phyloP scores from a whole-genome alignment of 2,113 vertebrate genomes.

The Syrmaticus mikado region DNA sequence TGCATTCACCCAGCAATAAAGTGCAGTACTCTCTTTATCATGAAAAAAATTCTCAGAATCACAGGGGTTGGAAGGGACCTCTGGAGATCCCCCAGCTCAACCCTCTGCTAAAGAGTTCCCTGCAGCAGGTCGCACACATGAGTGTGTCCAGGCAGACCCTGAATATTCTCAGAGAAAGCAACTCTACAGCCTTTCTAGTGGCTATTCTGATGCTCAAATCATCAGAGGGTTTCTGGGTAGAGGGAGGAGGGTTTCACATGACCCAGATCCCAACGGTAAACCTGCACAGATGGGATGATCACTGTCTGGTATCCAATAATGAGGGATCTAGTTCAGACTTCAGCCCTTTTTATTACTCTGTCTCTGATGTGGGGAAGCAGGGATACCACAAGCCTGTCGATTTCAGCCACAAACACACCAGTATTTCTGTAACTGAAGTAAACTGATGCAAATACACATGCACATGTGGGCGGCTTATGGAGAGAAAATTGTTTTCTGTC shows the following conservation, averaged over 20 bases:
- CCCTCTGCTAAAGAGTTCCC: too few species aligned
- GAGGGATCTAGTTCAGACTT: background rate
- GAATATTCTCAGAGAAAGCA: too few species aligned
- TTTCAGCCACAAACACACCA: background rate
- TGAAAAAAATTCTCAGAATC: background rate
- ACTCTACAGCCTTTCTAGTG: too few species aligned
- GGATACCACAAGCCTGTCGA: background rate
- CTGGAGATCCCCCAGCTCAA: too few species aligned
- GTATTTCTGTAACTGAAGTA: background rate
- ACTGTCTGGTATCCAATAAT: background rate
- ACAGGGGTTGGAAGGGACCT: too few species aligned
- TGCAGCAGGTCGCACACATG: too few species aligned
- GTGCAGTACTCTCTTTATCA: background rate
- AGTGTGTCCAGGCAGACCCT: too few species aligned
- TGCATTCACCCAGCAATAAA: background rate
- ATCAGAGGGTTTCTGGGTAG: constrained; percentile 1
- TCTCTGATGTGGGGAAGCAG: background rate
- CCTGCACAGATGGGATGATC: constrained; percentile 22
- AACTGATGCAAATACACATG: background rate
- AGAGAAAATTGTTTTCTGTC: background rate
- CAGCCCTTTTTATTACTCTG: background rate
- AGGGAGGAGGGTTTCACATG: constrained; percentile 14
- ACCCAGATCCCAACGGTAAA: constrained; percentile 29
- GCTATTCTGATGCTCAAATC: background rate
- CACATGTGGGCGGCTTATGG: accelerated